Evolutionary conservation across 2,888 invertebrate species (phyloP), one percentile per base, ranked within the genome.

Genomic region (Cepaea hortensis): DNA sequence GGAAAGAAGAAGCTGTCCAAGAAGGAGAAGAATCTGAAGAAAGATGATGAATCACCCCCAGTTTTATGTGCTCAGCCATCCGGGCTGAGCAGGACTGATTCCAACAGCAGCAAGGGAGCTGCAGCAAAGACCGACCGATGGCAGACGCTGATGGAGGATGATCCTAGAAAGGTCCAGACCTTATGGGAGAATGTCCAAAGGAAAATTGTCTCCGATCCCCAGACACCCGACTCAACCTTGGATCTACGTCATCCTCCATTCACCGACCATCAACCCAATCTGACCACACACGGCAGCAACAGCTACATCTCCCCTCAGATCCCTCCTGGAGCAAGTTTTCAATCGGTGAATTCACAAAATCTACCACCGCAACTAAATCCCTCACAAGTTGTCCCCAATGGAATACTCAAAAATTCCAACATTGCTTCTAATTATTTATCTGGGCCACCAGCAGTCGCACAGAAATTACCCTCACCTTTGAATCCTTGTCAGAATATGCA

Each of bases 181-280:
- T 62, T 87, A 23, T 87, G 87, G 87, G 87, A 87, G 48, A 87
- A 87, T 62, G 84, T 87, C 15, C 87, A 87, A 84, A 83, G 80
- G 68, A 87, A 87, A 35, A 35, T 87, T 79, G 79, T 84, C 3
- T 87, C 87, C 15, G 87, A 87, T 70, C 86, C 86, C 46, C 81
- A 81, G 50, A 85, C 85, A 18, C 85, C 85, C 46, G 85, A 85
- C 48, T 81, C 85, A 3, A 85, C 85, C 0, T 65, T 85, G 23
- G 80, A 79, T 23, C n/a, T 73, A 11, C 76, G 65, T 68, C 65
- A 73, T 48, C 65, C 65, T n/a, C 75, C 73, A 62, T 35, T 62
- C 13, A 15, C 79, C 3, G 79, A 79, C 35, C 83, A 75, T 35
- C 73, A 55, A 35, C 35, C 83, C 23, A 50, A 73, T 23, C 3